phyloP scores from a whole-genome alignment of 2,113 vertebrate genomes.

The Anas platyrhynchos region DNA sequence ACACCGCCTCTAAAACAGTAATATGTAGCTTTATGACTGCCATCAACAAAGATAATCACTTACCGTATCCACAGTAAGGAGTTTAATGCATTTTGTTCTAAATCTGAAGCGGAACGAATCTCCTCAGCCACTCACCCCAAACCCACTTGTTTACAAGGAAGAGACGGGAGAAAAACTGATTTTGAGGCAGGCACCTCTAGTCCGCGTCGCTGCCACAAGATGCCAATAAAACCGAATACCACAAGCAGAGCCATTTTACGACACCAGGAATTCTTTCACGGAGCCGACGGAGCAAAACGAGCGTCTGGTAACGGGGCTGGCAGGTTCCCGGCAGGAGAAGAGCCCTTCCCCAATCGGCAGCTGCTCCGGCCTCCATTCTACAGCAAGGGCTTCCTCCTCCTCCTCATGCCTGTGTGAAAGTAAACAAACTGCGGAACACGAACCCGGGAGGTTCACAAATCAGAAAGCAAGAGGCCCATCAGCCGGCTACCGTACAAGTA shows the following conservation, averaged over 20 bases:
- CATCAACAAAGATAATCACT: background rate
- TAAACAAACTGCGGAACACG: background rate
- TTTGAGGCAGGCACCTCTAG: background rate
- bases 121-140: background rate
- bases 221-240: background rate
- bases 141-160: accelerated
- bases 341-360: constrained; percentile 31
- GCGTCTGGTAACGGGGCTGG: background rate
- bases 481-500: background rate
- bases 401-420: background rate
- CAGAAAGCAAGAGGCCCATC: background rate
- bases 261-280: background rate
- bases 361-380: background rate
- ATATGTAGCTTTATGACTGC: background rate
- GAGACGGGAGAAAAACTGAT: background rate
- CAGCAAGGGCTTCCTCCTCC: background rate
- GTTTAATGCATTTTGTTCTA: background rate
- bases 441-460: constrained; percentile 18
- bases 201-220: background rate
- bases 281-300: background rate
- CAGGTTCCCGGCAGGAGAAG: background rate
- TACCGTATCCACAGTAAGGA: background rate
- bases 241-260: background rate
- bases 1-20: background rate
- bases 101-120: background rate